Base-by-base conservation (phyloP, 1,140 invertebrate species). In the Grapholita molesta region DNA sequence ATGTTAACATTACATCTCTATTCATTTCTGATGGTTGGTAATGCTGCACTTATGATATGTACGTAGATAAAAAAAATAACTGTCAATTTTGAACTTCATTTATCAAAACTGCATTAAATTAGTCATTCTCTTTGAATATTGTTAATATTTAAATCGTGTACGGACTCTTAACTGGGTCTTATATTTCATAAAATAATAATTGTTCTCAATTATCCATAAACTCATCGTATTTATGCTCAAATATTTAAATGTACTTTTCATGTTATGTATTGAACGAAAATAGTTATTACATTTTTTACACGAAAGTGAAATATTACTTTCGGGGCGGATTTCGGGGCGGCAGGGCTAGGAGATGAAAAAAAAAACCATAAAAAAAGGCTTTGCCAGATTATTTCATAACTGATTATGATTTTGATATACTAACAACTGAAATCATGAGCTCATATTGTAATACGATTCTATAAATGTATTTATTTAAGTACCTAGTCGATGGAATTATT, bases 401-500 rank as follows among this genome's bases (percentile, higher is more conserved):
- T n/a, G n/a, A 38, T 38, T 15, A 38, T 38, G n/a, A 38, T 38
- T 5, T 38, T 38, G 35, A 15, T 8, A 38, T 38, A 9, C n/a
- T n/a, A n/a, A n/a, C 12, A 30, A 38, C 6, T 38, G 35, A n/a
- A 38, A 38, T 38, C 35, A 38, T n/a, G n/a, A n/a, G n/a, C n/a
- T n/a, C n/a, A n/a, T n/a, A n/a, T n/a, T n/a, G n/a, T n/a, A n/a
- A n/a, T 48, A 21, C 18, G 42, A 21, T 48, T 7, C 42, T 48
- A 9, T 48, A 33, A 6, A 64, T 64, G 28, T 25, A 35, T 64
- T 64, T 64, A 32, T 64, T 30, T 64, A 64, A 33, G 61, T 64
- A n/a, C n/a, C n/a, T n/a, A 64, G 64, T 65, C 32, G 23, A 38
- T 65, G 33, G 38, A 21, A 38, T 38, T 64, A 21, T 86, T 89